Evolutionary conservation across 1,140 invertebrate species (phyloP), one percentile per base, ranked within the genome.

Genomic region (Euwallacea fornicatus): DNA sequence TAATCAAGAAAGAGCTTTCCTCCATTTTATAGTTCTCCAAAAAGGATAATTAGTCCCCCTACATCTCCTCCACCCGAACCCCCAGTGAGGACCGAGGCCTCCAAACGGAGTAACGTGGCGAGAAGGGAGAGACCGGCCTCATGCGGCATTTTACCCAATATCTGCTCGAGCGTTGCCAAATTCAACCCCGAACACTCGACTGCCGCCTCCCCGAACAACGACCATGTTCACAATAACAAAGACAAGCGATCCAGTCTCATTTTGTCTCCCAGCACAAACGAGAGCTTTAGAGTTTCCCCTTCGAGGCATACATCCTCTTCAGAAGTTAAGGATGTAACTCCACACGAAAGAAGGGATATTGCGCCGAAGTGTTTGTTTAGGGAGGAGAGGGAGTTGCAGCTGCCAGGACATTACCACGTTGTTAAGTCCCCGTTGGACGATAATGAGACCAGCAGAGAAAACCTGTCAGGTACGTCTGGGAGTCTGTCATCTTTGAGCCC

Each of bases 1-100:
- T 33, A 33, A 4, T 50, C 47, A 10, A 10, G 47, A 11, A 1
- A 2, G 21, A 13, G 47, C 13, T 6, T 6, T 6, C 6, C 47
- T 50, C 6, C 2, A 10, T 58, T 11, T 3, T 59, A 15, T 59
- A n/a, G 9, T 6, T 10, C 16, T 33, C 4, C 1, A 33, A 47
- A 16, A 11, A 66, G 75, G 43, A 61, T 83, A 61, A 74, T 80
- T 8, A 84, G 85, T 55, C 84, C 85, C n/a, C 82, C 86, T 15
- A 78, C 82, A 42, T 84, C 85, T 10, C 84, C 85, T 13, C 80
- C 85, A 44, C 83, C 84, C 4, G 83, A 84, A 13, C 84, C 84
- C 10, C 84, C 86, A 7, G 65, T 76, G 11, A 54, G 74, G n/a
- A 76, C 76, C 75, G 74, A 85, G 76, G 74, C 83, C 73, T 73